These are phyloP conservation scores for Apeltes quadracus DNA, from an alignment of 2,113 vertebrate species.

Conservation along the genomic window DNA sequence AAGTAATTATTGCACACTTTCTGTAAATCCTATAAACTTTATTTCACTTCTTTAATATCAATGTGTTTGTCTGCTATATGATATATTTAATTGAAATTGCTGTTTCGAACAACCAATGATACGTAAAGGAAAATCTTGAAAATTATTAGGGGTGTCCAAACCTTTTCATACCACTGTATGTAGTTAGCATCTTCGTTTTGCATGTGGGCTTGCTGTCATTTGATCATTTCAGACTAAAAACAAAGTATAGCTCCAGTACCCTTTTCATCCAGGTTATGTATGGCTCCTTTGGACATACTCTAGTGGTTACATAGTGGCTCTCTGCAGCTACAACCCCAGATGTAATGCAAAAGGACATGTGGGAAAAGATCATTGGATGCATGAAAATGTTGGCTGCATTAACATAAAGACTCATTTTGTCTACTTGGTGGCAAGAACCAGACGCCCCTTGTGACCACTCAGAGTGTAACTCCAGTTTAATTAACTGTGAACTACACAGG, in stretches of 20 bases:
- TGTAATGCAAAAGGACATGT: not conserved
- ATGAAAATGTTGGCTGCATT: not conserved
- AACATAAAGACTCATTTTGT: not conserved
- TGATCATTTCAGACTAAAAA: not conserved
- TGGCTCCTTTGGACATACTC: not conserved
- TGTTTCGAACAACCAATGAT: too few relatives aligned
- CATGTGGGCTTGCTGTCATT: not conserved
- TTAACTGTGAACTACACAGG: slow-evolving; percentile 29
- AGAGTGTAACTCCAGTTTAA: slow-evolving; percentile 14
- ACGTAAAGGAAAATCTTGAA: too few relatives aligned
- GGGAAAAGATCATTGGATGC: not conserved
- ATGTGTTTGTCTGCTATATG: too few relatives aligned
- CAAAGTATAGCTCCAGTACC: not conserved
- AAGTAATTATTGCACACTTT: too few relatives aligned
- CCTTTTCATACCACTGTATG: too few relatives aligned
- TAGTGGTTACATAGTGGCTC: not conserved
- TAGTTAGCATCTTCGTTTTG: not conserved
- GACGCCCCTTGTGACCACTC: not conserved
- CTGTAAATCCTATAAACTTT: too few relatives aligned
- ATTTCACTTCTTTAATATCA: too few relatives aligned
- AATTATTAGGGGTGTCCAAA: too few relatives aligned
- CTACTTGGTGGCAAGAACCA: not conserved
- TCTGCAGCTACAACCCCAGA: not conserved
- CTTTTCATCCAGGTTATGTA: not conserved
- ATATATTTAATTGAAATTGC: too few relatives aligned